These are phyloP conservation scores for Muscina levida DNA, from an alignment of 2,888 invertebrate genomes.

Conservation along the genomic window DNA sequence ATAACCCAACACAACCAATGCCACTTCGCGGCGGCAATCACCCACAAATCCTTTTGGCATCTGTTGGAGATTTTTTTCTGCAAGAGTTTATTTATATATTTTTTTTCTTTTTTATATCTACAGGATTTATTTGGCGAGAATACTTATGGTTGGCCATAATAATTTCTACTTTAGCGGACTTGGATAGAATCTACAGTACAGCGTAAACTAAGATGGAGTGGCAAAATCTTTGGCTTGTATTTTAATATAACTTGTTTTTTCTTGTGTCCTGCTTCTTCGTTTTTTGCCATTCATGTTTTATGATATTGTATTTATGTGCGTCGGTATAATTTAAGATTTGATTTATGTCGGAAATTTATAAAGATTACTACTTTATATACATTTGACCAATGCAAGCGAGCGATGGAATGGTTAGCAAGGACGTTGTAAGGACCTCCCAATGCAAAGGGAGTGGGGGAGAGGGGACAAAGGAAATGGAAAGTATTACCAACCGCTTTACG, in stretches of 20 bases:
- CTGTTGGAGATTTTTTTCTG: conserved; percentile 15
- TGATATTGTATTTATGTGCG: conserved; percentile 24
- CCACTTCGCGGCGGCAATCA: conserved; percentile 34
- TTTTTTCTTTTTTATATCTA: conserved; percentile 6
- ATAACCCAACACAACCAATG: conserved; percentile 6
- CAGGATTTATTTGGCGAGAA: conserved; percentile 57
- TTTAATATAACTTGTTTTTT: no score
- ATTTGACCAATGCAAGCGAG: conserved; percentile 35
- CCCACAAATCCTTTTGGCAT: conserved; percentile 40
- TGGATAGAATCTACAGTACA: background rate
- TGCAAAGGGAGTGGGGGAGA: conserved; percentile 30
- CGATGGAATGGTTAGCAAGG: background rate
- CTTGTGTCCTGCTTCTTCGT: background rate
- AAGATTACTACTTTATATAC: conserved; percentile 60
- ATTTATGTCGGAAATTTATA: conserved; percentile 61
- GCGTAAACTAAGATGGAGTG: background rate
- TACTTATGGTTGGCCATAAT: conserved; percentile 62
- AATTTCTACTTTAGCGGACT: conserved; percentile 39
- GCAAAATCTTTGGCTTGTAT: background rate
- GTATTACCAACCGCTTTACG: conserved; percentile 74
- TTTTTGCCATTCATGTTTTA: conserved; percentile 6
- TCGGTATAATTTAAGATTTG: conserved; percentile 16
- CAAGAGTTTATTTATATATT: no score
- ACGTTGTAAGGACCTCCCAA: background rate
- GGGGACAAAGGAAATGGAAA: conserved; percentile 27